These are phyloP conservation scores for Labrus mixtus DNA, from an alignment of 2,113 vertebrate genomes.

Conservation along the genomic window DNA sequence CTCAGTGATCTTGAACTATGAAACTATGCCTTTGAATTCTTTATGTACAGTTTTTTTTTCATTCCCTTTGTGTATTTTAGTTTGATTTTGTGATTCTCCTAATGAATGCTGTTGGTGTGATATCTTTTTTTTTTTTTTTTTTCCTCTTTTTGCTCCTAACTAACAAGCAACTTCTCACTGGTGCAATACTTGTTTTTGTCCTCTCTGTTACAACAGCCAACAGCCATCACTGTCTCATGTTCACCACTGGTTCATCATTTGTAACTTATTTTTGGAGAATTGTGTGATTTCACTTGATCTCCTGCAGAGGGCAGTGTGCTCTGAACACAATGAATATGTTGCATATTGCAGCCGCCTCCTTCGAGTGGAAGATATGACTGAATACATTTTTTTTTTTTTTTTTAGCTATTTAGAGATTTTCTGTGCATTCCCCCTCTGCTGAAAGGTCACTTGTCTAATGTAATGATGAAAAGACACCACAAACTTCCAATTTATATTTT, in stretches of 20 bases:
- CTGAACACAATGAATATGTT: constrained; percentile 75
- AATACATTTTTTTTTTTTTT: constrained; percentile 30
- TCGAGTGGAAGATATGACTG: constrained; percentile 47
- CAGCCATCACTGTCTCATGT: constrained; percentile 74
- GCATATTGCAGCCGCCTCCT: constrained; percentile 81
- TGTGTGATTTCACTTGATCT: constrained; percentile 64
- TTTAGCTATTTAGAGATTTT: constrained; percentile 30
- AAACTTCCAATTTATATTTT: constrained; percentile 69
- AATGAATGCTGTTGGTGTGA: constrained; percentile 50
- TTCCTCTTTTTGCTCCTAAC: constrained; percentile 37
- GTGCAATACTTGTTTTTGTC: constrained; percentile 77
- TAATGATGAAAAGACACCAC: constrained; percentile 57
- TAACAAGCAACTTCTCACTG: constrained; percentile 64
- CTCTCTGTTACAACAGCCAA: constrained; percentile 58
- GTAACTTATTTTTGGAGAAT: constrained; percentile 73
- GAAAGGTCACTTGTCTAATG: constrained; percentile 46
- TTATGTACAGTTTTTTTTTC: constrained; percentile 54
- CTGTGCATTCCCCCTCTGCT: constrained; percentile 10
- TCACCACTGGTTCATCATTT: constrained; percentile 73
- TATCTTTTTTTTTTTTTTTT: constrained; percentile 15
- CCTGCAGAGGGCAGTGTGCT: constrained; percentile 54
- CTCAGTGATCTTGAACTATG: constrained; percentile 25
- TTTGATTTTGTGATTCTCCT: constrained; percentile 47
- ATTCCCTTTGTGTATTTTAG: constrained; percentile 53
- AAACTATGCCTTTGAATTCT: constrained; percentile 45